Percentiles rank a stretch among this genome's conserved stretches.
Conservation (phyloP, 2,113 vertebrate genomes). For the Tenrec ecaudatus region DNA sequence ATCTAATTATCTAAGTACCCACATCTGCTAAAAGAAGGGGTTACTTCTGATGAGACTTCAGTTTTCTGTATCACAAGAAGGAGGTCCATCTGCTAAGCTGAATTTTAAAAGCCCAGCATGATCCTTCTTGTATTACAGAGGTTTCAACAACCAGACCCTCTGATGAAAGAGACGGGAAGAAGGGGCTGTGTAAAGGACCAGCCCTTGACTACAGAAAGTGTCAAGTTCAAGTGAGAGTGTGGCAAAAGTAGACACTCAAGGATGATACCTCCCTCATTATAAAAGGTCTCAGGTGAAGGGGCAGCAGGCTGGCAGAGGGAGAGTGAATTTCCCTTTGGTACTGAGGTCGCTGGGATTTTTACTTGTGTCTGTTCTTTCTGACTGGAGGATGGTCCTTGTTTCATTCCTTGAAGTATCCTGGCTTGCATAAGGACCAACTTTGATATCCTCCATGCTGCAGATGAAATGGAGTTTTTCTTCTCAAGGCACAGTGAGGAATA, state of each 20-base stretch:
- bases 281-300: background rate
- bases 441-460: constrained; percentile 60
- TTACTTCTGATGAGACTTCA: background rate
- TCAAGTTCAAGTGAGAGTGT: background rate
- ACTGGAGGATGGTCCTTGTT: constrained; percentile 17
- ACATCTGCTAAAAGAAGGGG: background rate
- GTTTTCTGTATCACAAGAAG: background rate
- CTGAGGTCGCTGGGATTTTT: constrained; percentile 10
- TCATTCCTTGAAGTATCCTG: constrained; percentile 66
- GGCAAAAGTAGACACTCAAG: background rate
- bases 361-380: constrained; percentile 50
- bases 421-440: constrained; percentile 53
- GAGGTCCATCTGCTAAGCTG: background rate
- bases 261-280: accelerated
- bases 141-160: background rate
- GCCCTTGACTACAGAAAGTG: background rate
- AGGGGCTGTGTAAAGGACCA: background rate
- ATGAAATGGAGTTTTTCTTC: constrained; percentile 69
- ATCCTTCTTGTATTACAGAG: background rate
- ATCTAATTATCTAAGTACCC: background rate
- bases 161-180: background rate
- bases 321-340: constrained; percentile 49
- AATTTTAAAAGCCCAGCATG: background rate
- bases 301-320: constrained; percentile 3
- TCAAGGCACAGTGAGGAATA: background rate